Conservation (phyloP, 2,797 vertebrate genomes). For the Pygocentrus nattereri region DNA sequence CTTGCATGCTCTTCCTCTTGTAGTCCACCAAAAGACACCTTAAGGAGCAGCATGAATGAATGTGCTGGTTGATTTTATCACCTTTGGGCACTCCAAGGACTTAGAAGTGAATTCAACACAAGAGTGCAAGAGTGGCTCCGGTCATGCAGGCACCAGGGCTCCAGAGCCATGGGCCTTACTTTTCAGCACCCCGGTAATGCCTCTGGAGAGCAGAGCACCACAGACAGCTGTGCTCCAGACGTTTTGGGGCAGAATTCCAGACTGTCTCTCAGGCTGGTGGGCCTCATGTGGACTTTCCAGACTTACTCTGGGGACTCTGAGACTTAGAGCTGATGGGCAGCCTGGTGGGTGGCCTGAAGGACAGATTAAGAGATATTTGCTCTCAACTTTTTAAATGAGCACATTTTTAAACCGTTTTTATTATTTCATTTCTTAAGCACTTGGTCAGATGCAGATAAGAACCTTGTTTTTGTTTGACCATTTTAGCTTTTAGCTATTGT, state of each 20-base stretch:
- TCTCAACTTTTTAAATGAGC: constrained; percentile 32
- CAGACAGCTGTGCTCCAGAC: constrained; percentile 60
- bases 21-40: constrained; percentile 34
- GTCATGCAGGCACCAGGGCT: neutral
- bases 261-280: constrained; percentile 28
- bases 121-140: neutral
- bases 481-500: constrained; percentile 32
- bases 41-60: constrained; percentile 41
- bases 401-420: constrained; percentile 38
- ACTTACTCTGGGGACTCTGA: constrained; percentile 25
- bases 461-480: constrained; percentile 52
- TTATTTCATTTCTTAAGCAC: constrained; percentile 72
- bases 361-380: constrained; percentile 50
- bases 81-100: constrained; percentile 34
- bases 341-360: constrained; percentile 54
- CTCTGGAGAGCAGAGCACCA: constrained; percentile 26
- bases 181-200: constrained; percentile 23
- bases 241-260: constrained; percentile 16
- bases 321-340: constrained; percentile 21
- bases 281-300: constrained; percentile 50
- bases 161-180: neutral
- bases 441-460: constrained; percentile 64
- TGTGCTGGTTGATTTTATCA: constrained; percentile 3
- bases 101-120: neutral
- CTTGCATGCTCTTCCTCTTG: too few species aligned